phyloP scores from a whole-genome alignment of 2,113 vertebrate species.

The Cathartes aura region DNA sequence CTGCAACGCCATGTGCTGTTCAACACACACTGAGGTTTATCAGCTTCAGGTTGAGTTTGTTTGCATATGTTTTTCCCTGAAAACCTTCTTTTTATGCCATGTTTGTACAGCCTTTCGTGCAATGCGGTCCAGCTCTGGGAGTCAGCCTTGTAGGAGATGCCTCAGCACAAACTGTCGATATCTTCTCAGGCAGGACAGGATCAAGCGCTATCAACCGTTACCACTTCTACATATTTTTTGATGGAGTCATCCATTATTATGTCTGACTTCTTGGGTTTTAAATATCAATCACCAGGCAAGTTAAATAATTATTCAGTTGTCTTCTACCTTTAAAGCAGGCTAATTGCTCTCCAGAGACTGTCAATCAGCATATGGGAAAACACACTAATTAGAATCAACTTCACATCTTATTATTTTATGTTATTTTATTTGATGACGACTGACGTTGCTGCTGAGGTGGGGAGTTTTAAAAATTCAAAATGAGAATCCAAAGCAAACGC shows the following conservation, averaged over 20 bases:
- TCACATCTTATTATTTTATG: slow-evolving; percentile 29
- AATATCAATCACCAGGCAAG: slow-evolving; percentile 80
- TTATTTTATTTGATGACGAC: slow-evolving; percentile 21
- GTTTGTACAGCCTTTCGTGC: background rate
- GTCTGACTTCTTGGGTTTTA: slow-evolving; percentile 55
- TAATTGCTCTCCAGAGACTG: slow-evolving; percentile 88
- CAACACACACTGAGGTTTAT: background rate
- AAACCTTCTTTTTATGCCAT: background rate
- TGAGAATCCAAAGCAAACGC: background rate
- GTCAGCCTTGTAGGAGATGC: background rate
- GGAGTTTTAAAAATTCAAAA: background rate
- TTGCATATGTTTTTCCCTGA: background rate
- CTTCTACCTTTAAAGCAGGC: slow-evolving; percentile 80
- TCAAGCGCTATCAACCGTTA: background rate
- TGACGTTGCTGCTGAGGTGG: background rate
- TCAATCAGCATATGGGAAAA: slow-evolving; percentile 77
- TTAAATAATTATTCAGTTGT: slow-evolving; percentile 79
- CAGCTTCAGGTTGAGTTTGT: background rate
- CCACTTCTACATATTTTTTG: background rate
- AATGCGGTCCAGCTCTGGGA: background rate
- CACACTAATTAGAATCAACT: slow-evolving; percentile 80
- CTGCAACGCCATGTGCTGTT: rapidly evolving
- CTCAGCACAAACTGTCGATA: background rate
- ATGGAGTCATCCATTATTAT: background rate
- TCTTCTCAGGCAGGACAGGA: background rate